Evolutionary conservation across 2,888 invertebrate species (phyloP).

Genomic region (Altica lythri): DNA sequence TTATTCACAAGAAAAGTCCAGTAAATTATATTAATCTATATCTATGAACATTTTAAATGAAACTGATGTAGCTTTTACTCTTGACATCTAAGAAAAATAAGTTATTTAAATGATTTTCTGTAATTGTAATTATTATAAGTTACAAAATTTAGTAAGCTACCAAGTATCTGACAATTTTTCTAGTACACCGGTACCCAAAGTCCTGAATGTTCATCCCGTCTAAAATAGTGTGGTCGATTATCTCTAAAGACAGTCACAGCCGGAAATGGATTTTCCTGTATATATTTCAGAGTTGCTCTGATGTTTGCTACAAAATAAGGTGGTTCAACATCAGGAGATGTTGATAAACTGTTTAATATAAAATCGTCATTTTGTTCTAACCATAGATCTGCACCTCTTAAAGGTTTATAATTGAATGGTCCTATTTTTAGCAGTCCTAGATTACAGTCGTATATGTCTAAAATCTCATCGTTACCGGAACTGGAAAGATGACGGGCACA

Average conservation of each 20-base stretch:
- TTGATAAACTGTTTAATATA: conserved; percentile 88
- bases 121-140: background rate
- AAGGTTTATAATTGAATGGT: conserved; percentile 91
- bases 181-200: conserved; percentile 63
- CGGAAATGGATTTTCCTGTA: conserved; percentile 94
- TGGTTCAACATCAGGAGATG: conserved; percentile 89
- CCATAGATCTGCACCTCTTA: conserved; percentile 89
- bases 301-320: conserved; percentile 88
- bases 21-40: too few species aligned
- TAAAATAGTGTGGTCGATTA: conserved; percentile 87
- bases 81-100: background rate
- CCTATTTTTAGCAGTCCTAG: conserved; percentile 86
- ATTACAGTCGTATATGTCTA: conserved; percentile 88
- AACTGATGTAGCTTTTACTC: background rate
- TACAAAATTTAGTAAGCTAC: background rate
- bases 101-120: background rate
- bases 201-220: conserved; percentile 84
- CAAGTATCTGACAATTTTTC: background rate
- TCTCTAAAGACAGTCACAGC: conserved; percentile 92
- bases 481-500: conserved; percentile 84
- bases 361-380: conserved; percentile 89
- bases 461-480: conserved; percentile 79
- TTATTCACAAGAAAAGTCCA: too few species aligned
- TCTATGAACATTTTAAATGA: background rate
- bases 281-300: conserved; percentile 85